Percentiles rank a stretch among this genome's conserved stretches.
phyloP scores from a whole-genome alignment of 2,113 vertebrate genomes.

The Odontophorus gujanensis region DNA sequence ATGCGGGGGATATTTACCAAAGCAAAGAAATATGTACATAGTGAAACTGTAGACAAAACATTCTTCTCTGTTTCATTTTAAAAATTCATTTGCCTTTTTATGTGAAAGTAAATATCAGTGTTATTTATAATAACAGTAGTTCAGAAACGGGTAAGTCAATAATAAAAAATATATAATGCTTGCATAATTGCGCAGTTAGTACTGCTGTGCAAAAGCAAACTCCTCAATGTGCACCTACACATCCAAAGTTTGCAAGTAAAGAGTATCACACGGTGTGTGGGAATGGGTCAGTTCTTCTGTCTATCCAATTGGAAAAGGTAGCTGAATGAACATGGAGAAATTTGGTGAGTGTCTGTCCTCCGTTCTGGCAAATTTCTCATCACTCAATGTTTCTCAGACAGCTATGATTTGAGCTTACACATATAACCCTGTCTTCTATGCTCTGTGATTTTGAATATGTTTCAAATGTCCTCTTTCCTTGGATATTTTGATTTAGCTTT shows the following conservation, averaged over 20 bases:
- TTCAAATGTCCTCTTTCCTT: neutral
- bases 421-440: neutral
- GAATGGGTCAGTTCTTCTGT: neutral
- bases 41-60: neutral
- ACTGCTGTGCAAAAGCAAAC: neutral
- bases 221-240: neutral
- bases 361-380: neutral
- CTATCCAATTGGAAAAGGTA: neutral
- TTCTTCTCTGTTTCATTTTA: neutral
- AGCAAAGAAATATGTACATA: neutral
- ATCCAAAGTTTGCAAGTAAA: neutral
- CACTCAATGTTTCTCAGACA: neutral
- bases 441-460: neutral
- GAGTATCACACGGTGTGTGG: neutral
- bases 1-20: neutral
- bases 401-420: neutral
- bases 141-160: neutral
- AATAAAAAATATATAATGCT: neutral
- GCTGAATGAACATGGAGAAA: neutral
- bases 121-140: neutral
- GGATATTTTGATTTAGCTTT: neutral
- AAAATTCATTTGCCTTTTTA: neutral
- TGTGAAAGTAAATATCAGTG: neutral
- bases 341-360: neutral
- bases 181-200: neutral